Evolutionary conservation across 2,113 vertebrate species (phyloP).

Genomic region (Ursus arctos): DNA sequence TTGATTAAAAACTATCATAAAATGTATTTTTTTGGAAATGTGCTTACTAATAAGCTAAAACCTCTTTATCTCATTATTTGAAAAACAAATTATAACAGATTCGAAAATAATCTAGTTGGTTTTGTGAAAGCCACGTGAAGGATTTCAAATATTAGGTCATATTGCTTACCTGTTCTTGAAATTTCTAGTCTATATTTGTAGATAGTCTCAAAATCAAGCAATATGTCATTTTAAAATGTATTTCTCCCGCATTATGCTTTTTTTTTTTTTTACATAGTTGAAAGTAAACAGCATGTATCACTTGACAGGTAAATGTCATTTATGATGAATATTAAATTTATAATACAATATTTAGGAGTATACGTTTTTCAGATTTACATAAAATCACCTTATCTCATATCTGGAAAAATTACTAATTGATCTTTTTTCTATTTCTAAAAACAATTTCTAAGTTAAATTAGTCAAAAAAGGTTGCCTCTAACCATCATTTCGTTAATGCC

Average conservation of each 20-base stretch:
- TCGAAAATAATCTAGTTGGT: background rate
- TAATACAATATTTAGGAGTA: slow-evolving; percentile 12
- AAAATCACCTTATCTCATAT: background rate
- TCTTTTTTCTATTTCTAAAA: background rate
- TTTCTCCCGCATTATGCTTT: background rate
- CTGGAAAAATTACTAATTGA: background rate
- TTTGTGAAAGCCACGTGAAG: slow-evolving; percentile 35
- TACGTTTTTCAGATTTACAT: background rate
- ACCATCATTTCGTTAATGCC: background rate
- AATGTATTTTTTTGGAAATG: background rate
- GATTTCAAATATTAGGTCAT: background rate
- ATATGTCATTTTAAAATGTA: background rate
- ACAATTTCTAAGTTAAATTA: slow-evolving; percentile 27
- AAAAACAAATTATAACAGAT: background rate
- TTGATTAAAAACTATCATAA: slow-evolving; percentile 12
- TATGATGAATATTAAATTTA: slow-evolving; percentile 1
- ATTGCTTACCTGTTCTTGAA: slow-evolving; percentile 39
- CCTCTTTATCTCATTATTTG: background rate
- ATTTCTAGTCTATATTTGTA: slow-evolving; percentile 30
- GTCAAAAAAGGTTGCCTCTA: background rate
- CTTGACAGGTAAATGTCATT: background rate
- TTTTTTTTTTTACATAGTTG: background rate
- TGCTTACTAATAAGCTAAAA: background rate
- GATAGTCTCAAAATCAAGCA: slow-evolving; percentile 27
- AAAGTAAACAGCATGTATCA: slow-evolving; percentile 8